Conservation (phyloP, 1,140 invertebrate species). For the Drosophila kurseongensis region DNA sequence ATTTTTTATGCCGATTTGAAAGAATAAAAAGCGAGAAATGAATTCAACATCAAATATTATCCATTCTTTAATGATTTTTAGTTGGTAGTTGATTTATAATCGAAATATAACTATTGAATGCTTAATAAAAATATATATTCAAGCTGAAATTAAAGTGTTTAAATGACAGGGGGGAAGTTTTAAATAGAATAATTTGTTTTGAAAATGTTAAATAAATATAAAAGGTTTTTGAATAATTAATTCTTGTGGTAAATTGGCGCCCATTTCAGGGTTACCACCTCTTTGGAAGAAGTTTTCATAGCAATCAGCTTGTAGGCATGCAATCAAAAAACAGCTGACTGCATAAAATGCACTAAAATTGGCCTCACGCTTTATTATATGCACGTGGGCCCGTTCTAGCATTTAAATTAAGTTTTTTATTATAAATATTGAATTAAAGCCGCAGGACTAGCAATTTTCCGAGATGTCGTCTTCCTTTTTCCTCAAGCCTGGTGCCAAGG, state of each 20-base stretch:
- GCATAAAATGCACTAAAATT: conserved; percentile 27
- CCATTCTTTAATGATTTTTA: conserved; percentile 14
- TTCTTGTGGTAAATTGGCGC: neutral
- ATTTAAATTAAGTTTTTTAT: conserved; percentile 41
- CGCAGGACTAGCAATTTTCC: neutral
- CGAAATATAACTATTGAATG: neutral
- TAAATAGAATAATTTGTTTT: too few species aligned
- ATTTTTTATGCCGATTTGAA: conserved; percentile 54
- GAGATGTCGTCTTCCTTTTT: conserved; percentile 86
- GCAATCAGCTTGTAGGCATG: neutral
- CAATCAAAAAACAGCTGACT: conserved; percentile 29
- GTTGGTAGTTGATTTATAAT: conserved; percentile 15
- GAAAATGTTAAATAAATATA: too few species aligned
- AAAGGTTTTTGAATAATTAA: neutral
- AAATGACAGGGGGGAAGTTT: too few species aligned
- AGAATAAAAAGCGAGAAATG: conserved; percentile 46
- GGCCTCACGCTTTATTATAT: conserved; percentile 41
- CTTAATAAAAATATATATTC: conserved; percentile 8
- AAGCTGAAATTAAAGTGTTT: neutral
- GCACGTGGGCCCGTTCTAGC: conserved; percentile 59
- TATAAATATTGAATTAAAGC: conserved; percentile 38
- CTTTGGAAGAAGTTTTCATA: neutral
- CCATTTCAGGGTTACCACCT: neutral
- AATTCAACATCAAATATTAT: conserved; percentile 37
- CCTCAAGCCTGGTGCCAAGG: conserved; percentile 86